Evolutionary conservation across 2,113 vertebrate genomes (phyloP).

Genomic region (Engraulis encrasicolus): DNA sequence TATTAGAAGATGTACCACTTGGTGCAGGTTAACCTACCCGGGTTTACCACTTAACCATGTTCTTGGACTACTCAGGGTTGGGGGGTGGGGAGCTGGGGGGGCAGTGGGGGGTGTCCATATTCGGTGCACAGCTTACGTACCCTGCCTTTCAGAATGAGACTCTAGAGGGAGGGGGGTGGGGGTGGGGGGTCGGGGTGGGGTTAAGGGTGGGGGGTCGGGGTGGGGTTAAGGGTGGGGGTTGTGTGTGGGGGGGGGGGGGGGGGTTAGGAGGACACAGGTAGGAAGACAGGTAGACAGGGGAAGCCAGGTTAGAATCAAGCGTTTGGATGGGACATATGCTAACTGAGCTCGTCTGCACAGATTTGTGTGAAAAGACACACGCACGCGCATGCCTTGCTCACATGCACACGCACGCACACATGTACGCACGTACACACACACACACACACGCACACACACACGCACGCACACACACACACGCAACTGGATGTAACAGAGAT

Average conservation of each 20-base stretch:
- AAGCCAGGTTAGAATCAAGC: neutral
- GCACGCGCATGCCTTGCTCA: neutral
- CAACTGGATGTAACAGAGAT: neutral
- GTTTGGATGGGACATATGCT: neutral
- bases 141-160: slow-evolving; percentile 22
- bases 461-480: neutral
- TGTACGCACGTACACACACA: neutral
- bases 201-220: neutral
- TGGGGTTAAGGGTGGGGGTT: neutral
- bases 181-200: neutral
- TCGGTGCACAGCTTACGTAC: slow-evolving; percentile 20
- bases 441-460: neutral
- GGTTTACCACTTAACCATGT: no score
- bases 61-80: no score
- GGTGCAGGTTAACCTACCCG: no score
- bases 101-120: neutral
- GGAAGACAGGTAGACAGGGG: no score
- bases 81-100: no score
- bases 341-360: neutral
- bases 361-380: neutral
- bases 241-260: neutral
- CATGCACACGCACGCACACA: neutral
- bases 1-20: no score
- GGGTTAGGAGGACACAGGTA: neutral
- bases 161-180: neutral